Conservation (phyloP, 53 echinoderm and acorn worm species). For the Temnopleurus reevesii region DNA sequence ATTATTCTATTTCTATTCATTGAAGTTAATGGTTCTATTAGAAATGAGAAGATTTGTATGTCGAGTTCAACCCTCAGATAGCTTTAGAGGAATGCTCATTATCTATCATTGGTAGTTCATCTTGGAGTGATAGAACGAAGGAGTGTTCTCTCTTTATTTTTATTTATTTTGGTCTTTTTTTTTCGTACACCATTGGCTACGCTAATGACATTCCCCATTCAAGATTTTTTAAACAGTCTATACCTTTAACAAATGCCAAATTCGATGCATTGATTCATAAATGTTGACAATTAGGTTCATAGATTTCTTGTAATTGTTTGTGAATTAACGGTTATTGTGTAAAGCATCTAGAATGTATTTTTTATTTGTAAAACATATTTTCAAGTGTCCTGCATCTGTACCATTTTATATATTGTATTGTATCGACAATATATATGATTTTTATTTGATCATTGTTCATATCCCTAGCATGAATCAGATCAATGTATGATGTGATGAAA, state of each 20-base stretch:
- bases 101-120: not conserved
- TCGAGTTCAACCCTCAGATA: not conserved
- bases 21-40: not conserved
- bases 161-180: not conserved
- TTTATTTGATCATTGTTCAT: not conserved
- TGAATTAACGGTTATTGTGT: no score
- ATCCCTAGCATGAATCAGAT: not conserved
- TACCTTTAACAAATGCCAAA: no score
- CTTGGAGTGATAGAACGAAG: no score
- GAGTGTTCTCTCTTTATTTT: not conserved
- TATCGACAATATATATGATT: not conserved
- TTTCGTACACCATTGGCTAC: no score
- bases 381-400: not conserved
- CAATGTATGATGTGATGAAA: not conserved
- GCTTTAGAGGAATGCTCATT: not conserved
- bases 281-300: no score
- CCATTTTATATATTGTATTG: not conserved
- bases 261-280: no score
- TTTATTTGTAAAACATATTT: no score
- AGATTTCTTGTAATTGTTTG: no score
- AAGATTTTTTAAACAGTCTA: no score
- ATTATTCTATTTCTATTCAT: no score
- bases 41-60: not conserved
- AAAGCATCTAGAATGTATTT: no score
- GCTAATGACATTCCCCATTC: no score